A percentile compares a stretch with the other conserved stretches of the same genome.
These are phyloP conservation scores for Mesocentrotus franciscanus DNA, from an alignment of 53 echinoderm and acorn worm genomes.

Conservation along the genomic window DNA sequence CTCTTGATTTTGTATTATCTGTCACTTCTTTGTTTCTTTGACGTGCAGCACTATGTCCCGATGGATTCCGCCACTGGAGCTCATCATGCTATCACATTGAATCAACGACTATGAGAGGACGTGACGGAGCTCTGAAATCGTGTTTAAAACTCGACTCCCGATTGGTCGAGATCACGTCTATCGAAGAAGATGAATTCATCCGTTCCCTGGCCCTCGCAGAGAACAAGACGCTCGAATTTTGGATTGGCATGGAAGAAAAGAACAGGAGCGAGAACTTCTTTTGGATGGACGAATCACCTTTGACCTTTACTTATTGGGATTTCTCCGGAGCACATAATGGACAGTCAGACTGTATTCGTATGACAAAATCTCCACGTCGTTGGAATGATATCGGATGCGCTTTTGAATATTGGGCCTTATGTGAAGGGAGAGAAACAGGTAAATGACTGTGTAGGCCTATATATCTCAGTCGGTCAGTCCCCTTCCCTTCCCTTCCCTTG, in stretches of 20 bases:
- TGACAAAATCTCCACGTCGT: background rate
- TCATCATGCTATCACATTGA: slow-evolving; percentile 2
- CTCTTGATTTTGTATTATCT: no score
- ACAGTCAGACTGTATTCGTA: background rate
- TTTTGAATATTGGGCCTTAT: background rate
- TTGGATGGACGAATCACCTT: slow-evolving; percentile 21
- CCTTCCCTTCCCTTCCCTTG: background rate
- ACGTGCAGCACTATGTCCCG: background rate
- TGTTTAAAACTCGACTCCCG: background rate
- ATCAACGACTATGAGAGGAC: background rate
- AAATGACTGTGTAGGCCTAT: background rate
- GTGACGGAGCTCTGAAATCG: background rate
- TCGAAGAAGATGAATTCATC: slow-evolving; percentile 24
- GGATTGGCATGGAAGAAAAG: background rate
- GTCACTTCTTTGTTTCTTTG: background rate
- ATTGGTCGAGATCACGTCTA: background rate
- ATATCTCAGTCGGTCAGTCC: no score
- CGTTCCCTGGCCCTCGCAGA: background rate
- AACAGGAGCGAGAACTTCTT: no score
- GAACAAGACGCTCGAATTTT: background rate
- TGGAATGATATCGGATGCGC: background rate
- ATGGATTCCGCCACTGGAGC: background rate
- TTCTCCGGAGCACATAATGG: background rate
- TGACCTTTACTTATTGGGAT: slow-evolving; percentile 18
- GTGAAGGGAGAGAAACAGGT: slow-evolving; percentile 3